A percentile compares a stretch with the other conserved stretches of the same genome.
These are phyloP conservation scores for Arge pagana DNA, from an alignment of 2,888 invertebrate species.

Conservation along the genomic window DNA sequence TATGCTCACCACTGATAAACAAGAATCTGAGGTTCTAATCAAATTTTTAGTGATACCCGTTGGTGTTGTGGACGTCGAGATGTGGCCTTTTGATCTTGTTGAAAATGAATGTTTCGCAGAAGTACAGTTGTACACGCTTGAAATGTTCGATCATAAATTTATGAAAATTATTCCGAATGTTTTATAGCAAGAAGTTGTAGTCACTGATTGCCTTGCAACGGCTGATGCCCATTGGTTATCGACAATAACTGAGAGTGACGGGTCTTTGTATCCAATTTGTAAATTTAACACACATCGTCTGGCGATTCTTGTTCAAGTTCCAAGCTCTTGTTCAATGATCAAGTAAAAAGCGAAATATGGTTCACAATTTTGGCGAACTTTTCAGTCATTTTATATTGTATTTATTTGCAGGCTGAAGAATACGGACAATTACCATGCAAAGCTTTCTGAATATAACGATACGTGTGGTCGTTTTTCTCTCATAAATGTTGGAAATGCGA, in stretches of 20 bases:
- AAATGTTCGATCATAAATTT: too few relatives aligned
- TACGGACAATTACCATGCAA: slow-evolving; percentile 11
- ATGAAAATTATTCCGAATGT: neutral
- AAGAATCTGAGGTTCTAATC: neutral
- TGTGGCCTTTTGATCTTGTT: slow-evolving; percentile 33
- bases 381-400: neutral
- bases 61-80: slow-evolving; percentile 24
- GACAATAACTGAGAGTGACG: slow-evolving; percentile 10
- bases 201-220: slow-evolving; percentile 33
- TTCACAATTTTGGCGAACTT: neutral
- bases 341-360: slow-evolving; percentile 4
- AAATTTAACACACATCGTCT: slow-evolving; percentile 4
- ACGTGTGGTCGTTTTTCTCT: slow-evolving; percentile 6
- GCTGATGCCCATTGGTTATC: slow-evolving; percentile 28
- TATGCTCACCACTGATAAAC: neutral
- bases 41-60: slow-evolving; percentile 25
- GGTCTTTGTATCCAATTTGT: neutral
- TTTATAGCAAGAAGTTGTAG: slow-evolving; percentile 26
- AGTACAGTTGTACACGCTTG: too few relatives aligned
- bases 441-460: slow-evolving; percentile 5
- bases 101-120: slow-evolving; percentile 24
- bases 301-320: slow-evolving; percentile 10
- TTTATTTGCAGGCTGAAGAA: too few relatives aligned
- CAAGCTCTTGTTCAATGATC: neutral
- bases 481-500: slow-evolving; percentile 1